Evolutionary conservation across 2,113 vertebrate species (phyloP), one percentile per base, ranked within the genome.

Genomic region (Propithecus coquereli): DNA sequence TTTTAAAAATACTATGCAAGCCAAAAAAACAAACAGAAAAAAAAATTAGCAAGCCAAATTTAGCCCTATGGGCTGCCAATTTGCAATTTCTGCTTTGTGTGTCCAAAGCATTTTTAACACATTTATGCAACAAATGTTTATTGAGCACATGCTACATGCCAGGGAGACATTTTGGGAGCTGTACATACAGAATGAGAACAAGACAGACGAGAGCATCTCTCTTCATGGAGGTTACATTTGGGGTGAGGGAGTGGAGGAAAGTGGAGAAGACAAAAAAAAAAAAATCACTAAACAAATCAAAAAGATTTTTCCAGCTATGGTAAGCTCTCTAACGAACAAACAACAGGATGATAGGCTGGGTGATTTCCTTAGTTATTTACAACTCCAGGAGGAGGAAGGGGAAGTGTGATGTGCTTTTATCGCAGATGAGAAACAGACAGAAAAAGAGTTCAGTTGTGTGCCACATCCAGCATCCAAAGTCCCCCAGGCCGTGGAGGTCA

Each of bases 1-100:
- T 95, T 94, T 90, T 6, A 70, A 95, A 37, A 80, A 92, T 71
- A 71, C 34, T 47, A 8, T 76, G 40, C 50, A 95, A 92, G 68
- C 54, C 34, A 81, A 81, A 94, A 87, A 80, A 65, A 63, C 13
- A 92, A 84, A 79, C 12, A 90, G 52, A 50, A 80, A 70, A 63
- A 52, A 3, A 93, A 76, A 32, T 79, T 71, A 94, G 37, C 14
- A 87, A 87, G 52, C 59, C 79, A 77, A 90, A 85, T 79, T 50
- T 92, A 59, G 81, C 52, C 71, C 20, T n/a, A 54, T 84, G 22
- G 83, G 65, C 83, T 93, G 4, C 52, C 47, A 23, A 14, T 87
- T 87, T 84, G 37, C 61, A 30, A 59, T 76, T 83, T 83, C 84
- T 74, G 17, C 68, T 71, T 92, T 94, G 25, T 23, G 68, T 25